Base-by-base conservation (phyloP, 2,888 invertebrate species). In the Hyppa rectilinea region DNA sequence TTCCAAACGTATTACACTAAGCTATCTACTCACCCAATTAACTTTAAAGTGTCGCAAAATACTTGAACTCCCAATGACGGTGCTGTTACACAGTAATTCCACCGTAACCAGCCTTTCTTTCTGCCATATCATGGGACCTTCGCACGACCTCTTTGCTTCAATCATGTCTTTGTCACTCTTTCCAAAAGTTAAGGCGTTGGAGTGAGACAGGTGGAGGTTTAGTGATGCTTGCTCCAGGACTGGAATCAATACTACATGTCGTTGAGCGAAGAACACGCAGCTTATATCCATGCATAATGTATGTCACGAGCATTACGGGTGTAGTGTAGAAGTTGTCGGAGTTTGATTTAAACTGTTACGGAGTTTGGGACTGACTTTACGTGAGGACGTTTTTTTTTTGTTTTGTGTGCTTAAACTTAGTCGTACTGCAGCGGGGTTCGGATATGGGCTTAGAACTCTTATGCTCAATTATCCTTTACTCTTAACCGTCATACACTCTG, bases 281-380 rank as follows among this genome's bases (percentile, higher is more conserved):
- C 75, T 79, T 81, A 83, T 70, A 26, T 47, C 58, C 74, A 83
- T 85, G 85, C 85, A 84, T 84, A 82, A 85, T 84, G 80, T 76
- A 84, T 85, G 68, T 70, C 75, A 67, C 78, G 64, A 66, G 66
- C 64, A 78, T 85, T 82, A 78, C 76, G 63, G 65, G 40, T 76
- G 59, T 73, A 82, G 75, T 75, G 56, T 76, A 80, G 71, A 75
- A 85, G 65, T 82, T 82, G 63, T 66, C 65, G 36, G 56, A 80
- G 78, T 84, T 76, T 76, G 83, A 85, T 83, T 83, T 83, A 83
- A 73, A 82, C 55, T 71, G 71, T 70, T 61, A 71, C 68, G 81
- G 45, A 59, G 55, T 58, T 78, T 50, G 53, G 31, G 38, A 49
- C 62, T 49, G 49, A 65, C 55, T 65, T 68, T 64, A 53, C 61